Conservation (phyloP, 2,888 invertebrate species). For the Lasioglossum zephyrum region DNA sequence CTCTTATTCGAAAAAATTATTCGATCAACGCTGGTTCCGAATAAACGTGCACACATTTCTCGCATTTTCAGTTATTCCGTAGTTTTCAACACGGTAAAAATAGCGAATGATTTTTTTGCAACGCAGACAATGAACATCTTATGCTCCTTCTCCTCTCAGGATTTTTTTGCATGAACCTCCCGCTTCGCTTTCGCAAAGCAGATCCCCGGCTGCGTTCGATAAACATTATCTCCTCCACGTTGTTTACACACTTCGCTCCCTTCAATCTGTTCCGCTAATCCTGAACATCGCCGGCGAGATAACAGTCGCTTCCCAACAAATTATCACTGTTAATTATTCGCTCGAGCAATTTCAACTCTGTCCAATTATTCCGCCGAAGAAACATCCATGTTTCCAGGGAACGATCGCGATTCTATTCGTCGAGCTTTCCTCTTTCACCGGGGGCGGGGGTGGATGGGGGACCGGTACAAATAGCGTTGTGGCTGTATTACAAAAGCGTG, state of each 20-base stretch:
- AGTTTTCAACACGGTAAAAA: not conserved
- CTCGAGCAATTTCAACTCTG: not conserved
- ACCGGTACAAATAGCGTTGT: not conserved
- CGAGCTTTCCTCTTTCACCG: constrained; percentile 1
- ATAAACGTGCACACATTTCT: not conserved
- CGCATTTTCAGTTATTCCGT: not conserved
- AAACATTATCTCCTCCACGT: not conserved
- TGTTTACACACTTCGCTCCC: not conserved
- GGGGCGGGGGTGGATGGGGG: no score
- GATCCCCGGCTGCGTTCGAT: not conserved
- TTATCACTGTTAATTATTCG: not conserved
- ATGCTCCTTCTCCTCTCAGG: not conserved
- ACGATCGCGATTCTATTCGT: not conserved
- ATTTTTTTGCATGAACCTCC: not conserved
- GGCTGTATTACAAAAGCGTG: not conserved
- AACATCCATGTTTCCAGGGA: not conserved
- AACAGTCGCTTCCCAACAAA: not conserved
- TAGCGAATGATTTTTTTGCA: not conserved
- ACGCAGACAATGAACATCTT: not conserved
- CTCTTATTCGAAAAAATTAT: not conserved
- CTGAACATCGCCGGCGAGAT: not conserved
- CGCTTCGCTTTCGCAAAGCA: not conserved
- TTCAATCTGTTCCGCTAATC: not conserved
- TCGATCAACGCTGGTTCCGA: not conserved
- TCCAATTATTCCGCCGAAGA: not conserved